Percentiles rank a stretch among this genome's conserved stretches.
These are phyloP conservation scores for Syncerus caffer DNA, from an alignment of 2,797 vertebrate species.

Conservation along the genomic window DNA sequence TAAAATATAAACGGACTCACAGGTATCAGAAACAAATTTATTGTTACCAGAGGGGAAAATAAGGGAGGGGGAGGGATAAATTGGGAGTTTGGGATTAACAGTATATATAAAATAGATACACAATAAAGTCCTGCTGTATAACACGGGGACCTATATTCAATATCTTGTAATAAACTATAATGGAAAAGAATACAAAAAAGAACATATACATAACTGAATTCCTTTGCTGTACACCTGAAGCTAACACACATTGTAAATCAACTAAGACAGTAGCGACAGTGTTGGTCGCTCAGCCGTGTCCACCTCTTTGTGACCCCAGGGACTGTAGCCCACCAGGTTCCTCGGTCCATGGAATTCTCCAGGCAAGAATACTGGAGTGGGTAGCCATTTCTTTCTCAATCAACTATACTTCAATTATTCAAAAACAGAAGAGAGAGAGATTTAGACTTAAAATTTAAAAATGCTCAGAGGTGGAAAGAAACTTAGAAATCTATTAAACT, in stretches of 20 bases:
- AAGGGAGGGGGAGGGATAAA: neutral
- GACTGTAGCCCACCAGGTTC: neutral
- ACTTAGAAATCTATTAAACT: neutral
- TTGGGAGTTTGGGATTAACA: neutral
- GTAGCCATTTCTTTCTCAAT: neutral
- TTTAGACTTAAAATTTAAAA: neutral
- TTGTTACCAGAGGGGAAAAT: neutral
- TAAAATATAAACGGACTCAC: neutral
- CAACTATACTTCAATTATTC: neutral
- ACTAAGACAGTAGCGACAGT: neutral
- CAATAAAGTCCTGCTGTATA: neutral
- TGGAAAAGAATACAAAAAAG: neutral
- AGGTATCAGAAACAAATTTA: neutral
- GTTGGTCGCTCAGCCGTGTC: rapidly evolving
- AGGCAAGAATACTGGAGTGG: neutral
- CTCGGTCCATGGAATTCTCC: neutral
- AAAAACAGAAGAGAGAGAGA: neutral
- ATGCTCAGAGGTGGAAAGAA: neutral
- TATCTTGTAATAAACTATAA: neutral
- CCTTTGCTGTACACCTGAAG: neutral
- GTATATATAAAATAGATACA: neutral
- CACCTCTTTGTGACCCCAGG: neutral
- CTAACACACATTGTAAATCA: neutral
- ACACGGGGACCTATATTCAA: neutral
- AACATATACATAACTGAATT: neutral